Conservation (phyloP, 1,140 invertebrate genomes). For the Heliconius congener region DNA sequence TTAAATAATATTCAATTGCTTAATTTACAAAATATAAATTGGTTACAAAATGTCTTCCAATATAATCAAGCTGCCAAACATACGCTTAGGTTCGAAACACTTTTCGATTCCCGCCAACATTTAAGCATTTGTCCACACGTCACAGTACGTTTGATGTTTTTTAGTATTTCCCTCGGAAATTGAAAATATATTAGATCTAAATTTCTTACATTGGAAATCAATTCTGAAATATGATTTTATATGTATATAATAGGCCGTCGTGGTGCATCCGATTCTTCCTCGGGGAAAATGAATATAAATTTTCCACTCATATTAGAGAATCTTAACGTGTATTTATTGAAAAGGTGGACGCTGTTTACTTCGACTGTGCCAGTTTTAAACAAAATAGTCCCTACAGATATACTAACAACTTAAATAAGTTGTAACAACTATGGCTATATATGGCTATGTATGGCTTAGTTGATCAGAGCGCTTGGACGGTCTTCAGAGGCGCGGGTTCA, state of each 20-base stretch:
- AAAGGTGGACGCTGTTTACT: no score
- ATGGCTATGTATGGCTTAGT: no score
- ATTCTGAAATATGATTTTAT: not conserved
- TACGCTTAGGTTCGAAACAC: conserved; percentile 37
- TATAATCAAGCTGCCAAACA: conserved; percentile 15
- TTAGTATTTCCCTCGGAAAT: conserved; percentile 1
- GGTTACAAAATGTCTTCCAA: not conserved
- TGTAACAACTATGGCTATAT: no score
- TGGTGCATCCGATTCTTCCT: no score
- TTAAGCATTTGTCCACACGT: conserved; percentile 20
- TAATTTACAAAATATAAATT: not conserved
- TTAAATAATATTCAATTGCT: not conserved
- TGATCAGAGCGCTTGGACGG: no score
- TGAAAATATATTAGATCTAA: conserved; percentile 9
- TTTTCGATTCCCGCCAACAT: conserved; percentile 28
- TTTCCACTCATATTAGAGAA: no score
- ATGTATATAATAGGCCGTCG: not conserved
- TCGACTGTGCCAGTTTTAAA: no score
- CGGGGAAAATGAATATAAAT: no score
- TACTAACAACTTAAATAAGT: no score
- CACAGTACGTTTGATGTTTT: conserved; percentile 1
- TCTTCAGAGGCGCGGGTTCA: no score
- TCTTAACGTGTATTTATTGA: no score
- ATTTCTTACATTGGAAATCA: not conserved
- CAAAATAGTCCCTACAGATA: no score